Evolutionary conservation across 2,113 vertebrate genomes (phyloP).

Genomic region (Pelmatolapia mariae): DNA sequence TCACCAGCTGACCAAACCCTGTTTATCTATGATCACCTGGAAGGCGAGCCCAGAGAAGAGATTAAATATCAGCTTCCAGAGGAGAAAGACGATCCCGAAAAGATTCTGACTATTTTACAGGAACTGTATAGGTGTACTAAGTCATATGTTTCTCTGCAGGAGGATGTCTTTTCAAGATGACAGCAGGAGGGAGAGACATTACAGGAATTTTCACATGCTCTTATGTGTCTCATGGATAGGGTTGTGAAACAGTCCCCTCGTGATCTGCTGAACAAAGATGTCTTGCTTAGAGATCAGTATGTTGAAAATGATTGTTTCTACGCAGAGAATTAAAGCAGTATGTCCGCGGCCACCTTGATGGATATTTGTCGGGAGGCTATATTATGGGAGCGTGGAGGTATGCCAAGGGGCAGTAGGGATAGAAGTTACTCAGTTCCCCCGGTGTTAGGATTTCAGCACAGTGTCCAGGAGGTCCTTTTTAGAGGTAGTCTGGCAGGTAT

Average conservation of each 20-base stretch:
- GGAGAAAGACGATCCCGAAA: background rate
- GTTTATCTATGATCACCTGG: background rate
- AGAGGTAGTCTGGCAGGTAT: background rate
- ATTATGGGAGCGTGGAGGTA: background rate
- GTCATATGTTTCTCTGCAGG: background rate
- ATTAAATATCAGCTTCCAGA: background rate
- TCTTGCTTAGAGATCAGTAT: background rate
- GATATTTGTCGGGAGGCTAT: background rate
- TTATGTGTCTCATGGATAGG: background rate
- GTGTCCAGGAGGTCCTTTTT: background rate
- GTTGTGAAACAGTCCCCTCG: background rate
- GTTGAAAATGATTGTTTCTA: background rate
- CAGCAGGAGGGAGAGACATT: background rate
- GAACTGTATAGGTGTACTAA: background rate
- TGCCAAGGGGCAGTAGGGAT: background rate
- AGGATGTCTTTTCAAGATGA: background rate
- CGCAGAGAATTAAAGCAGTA: background rate
- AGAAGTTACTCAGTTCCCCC: background rate
- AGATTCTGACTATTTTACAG: background rate
- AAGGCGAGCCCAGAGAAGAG: background rate
- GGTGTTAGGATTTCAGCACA: background rate
- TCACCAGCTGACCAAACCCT: background rate
- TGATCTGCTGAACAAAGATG: background rate
- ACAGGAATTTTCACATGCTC: background rate
- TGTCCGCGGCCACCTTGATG: background rate